Evolutionary conservation across 2,113 vertebrate genomes (phyloP), one percentile per base, ranked within the genome.

Genomic region (Sorex araneus): DNA sequence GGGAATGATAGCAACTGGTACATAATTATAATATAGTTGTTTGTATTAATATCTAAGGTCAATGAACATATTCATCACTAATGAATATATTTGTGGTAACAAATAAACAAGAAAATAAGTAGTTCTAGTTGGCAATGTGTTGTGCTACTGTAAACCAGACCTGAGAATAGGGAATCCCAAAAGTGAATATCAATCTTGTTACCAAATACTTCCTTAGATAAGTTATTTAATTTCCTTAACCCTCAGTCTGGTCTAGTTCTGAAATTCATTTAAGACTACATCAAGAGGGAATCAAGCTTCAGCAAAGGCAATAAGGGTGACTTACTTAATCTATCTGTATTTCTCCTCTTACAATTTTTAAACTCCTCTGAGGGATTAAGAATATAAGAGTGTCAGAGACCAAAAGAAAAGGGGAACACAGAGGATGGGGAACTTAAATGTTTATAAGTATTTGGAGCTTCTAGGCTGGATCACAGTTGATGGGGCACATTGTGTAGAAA

Each of bases 91-190:
- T 12, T 85, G 6, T 74, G 27, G 8, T 30, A 82, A 80, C 30
- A 95, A 86, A 67, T 21, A 78, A 27, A 8, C 16, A 40, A 71
- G 78, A 40, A 88, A 93, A 88, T 84, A 75, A n/a, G 7, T 81
- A 60, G 73, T 47, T 45, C 1, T 78, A 73, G 19, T 71, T 67
- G 32, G 32, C 11, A n/a, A 3, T 11, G 0, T 82, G 18, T 3
- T 66, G 43, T 18, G 16, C 18, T 40, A 87, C 28, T 71, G 70
- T 50, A 36, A 93, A 13, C 67, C 34, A 50, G 23, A 64, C 13
- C 18, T 47, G 23, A 36, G 11, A 75, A 77, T 92, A 64, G 70
- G 32, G 10, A 87, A 36, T 67, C 57, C 6, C 47, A 66, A 30
- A 90, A 78, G 30, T 18, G 64, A 86, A n/a, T 60, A n/a, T 47